Evolutionary conservation across 2,888 invertebrate genomes (phyloP).

Genomic region (Lymantria dispar): DNA sequence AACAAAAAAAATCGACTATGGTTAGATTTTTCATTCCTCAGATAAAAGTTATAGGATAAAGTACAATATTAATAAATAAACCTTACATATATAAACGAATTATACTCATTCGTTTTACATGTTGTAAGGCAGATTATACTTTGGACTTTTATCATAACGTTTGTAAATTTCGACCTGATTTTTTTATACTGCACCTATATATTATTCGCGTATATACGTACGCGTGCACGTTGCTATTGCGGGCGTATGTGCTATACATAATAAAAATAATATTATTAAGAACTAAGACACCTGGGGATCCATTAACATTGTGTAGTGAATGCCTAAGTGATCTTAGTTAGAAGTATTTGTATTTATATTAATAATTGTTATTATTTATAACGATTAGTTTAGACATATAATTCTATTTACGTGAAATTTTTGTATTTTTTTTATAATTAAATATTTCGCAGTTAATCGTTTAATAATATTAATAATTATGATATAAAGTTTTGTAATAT

Average conservation of each 20-base stretch:
- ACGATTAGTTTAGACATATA: conserved; percentile 41
- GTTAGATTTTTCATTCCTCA: neutral
- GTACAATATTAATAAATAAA: too few relatives aligned
- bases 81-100: too few relatives aligned
- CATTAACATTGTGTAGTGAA: too few relatives aligned
- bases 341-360: conserved; percentile 1
- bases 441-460: conserved; percentile 22
- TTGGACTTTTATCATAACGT: too few relatives aligned
- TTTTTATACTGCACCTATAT: neutral
- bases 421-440: neutral
- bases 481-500: conserved; percentile 64
- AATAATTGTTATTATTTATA: conserved; percentile 57
- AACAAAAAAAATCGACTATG: conserved; percentile 25
- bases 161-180: too few relatives aligned
- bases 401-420: conserved; percentile 19
- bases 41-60: too few relatives aligned
- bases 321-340: neutral
- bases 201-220: neutral
- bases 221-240: neutral
- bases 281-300: neutral
- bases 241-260: neutral
- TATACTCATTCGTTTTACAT: too few relatives aligned
- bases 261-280: too few relatives aligned
- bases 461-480: conserved; percentile 36
- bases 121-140: too few relatives aligned